Evolutionary conservation across 2,113 vertebrate genomes (phyloP).

Genomic region (Nipponia nippon): DNA sequence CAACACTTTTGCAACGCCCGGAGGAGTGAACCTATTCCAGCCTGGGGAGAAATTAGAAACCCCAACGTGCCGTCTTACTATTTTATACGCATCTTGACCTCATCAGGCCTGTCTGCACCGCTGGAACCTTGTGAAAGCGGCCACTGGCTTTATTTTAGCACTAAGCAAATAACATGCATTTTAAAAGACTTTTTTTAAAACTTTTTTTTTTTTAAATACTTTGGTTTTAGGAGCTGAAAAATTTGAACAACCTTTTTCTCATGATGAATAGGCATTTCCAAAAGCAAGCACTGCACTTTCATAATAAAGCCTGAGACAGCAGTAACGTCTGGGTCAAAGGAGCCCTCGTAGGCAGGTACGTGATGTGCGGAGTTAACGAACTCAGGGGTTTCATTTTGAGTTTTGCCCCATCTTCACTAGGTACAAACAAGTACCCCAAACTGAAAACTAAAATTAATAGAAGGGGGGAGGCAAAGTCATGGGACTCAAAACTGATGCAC

Average conservation of each 20-base stretch:
- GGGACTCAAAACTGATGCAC: background rate
- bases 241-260: background rate
- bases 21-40: background rate
- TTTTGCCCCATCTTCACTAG: background rate
- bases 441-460: background rate
- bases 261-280: background rate
- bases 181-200: background rate
- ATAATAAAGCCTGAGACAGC: background rate
- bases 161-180: background rate
- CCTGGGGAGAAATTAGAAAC: background rate
- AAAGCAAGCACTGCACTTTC: slow-evolving; percentile 19
- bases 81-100: background rate
- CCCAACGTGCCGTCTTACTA: background rate
- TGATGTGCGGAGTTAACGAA: background rate
- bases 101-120: background rate
- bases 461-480: background rate
- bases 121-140: background rate
- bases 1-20: background rate
- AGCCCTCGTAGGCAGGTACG: background rate
- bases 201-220: background rate
- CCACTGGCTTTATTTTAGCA: background rate
- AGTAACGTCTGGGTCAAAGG: background rate
- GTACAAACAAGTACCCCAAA: background rate
- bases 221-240: background rate
- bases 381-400: background rate